Conservation (phyloP, 2,113 vertebrate genomes). For the Engraulis encrasicolus region DNA sequence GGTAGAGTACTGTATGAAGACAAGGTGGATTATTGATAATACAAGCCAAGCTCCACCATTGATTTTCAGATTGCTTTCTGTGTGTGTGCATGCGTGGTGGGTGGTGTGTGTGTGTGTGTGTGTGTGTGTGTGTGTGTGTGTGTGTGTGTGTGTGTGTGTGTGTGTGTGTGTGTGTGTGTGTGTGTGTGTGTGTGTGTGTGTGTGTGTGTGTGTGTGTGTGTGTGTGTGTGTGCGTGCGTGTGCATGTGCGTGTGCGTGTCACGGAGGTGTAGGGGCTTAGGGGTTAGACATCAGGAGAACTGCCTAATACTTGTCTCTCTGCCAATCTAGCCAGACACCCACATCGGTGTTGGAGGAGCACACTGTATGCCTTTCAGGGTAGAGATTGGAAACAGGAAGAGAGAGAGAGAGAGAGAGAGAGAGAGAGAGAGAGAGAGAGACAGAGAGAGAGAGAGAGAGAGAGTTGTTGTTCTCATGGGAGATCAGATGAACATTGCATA, state of each 20-base stretch:
- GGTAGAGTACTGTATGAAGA: constrained; percentile 66
- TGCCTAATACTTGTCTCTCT: neutral
- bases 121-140: too few species aligned
- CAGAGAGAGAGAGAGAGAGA: neutral
- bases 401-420: too few species aligned
- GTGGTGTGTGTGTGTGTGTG: neutral
- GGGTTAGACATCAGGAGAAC: neutral
- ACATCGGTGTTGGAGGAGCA: constrained; percentile 63
- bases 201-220: neutral
- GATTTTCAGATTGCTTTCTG: too few species aligned
- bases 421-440: neutral
- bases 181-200: neutral
- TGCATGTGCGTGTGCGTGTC: neutral
- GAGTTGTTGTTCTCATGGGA: neutral
- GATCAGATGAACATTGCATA: neutral
- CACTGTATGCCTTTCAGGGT: constrained; percentile 13
- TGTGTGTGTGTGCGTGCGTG: neutral
- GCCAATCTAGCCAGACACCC: neutral
- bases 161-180: neutral
- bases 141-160: neutral
- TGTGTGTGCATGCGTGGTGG: too few species aligned
- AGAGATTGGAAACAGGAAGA: neutral
- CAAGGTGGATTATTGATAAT: constrained; percentile 64
- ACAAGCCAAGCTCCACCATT: constrained; percentile 52
- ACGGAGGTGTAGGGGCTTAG: neutral